Conservation (phyloP, 2,797 vertebrate species). For the Gallirallus australis region DNA sequence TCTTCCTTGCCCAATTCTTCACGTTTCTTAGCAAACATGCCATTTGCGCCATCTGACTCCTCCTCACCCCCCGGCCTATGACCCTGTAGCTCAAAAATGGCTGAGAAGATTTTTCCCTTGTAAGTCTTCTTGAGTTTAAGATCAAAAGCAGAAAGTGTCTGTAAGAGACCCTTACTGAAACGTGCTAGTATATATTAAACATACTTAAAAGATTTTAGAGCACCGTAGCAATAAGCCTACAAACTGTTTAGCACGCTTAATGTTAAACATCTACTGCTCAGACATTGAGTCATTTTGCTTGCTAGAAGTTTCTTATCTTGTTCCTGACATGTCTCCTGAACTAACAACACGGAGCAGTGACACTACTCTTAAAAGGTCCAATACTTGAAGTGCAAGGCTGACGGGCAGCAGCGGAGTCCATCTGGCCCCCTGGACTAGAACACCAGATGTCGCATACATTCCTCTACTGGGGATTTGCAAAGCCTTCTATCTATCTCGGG, state of each 20-base stretch:
- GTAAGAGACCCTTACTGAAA: background rate
- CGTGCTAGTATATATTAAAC: background rate
- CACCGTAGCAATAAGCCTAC: background rate
- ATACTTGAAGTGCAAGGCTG: background rate
- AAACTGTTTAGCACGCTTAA: background rate
- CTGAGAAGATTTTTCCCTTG: conserved; percentile 25
- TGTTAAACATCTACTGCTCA: background rate
- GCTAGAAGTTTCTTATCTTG: background rate
- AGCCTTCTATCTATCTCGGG: background rate
- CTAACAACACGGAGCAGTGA: background rate
- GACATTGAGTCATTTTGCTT: background rate
- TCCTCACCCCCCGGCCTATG: conserved; percentile 42
- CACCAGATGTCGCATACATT: background rate
- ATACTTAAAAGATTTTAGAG: background rate
- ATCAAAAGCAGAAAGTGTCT: background rate
- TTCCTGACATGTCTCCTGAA: background rate
- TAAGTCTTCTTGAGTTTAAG: background rate
- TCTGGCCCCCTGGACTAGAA: background rate
- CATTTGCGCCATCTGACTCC: conserved; percentile 46
- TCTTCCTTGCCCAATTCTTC: conserved; percentile 55
- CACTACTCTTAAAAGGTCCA: background rate
- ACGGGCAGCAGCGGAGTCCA: background rate
- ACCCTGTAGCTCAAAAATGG: conserved; percentile 51
- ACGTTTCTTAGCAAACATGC: conserved; percentile 58
- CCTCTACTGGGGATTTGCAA: background rate